A percentile compares a stretch with the other conserved stretches of the same genome.
Conservation (phyloP, 2,888 invertebrate species). For the Agriopis leucophaearia region DNA sequence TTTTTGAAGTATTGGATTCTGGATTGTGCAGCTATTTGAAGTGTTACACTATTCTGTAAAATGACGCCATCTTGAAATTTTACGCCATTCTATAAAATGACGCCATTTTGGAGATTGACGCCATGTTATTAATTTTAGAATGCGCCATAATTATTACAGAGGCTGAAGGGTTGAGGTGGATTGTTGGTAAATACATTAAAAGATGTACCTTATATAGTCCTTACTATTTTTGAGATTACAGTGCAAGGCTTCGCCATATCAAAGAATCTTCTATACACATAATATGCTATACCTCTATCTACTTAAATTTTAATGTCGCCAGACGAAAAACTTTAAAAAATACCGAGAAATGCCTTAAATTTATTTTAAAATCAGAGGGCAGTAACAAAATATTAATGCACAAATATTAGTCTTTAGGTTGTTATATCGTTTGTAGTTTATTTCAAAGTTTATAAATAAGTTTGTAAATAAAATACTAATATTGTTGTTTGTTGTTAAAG, state of each 20-base stretch:
- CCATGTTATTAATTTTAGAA: neutral
- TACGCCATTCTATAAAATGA: neutral
- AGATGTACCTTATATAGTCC: neutral
- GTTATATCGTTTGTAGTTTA: conserved; percentile 62
- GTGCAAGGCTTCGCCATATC: conserved; percentile 18
- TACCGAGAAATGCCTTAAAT: conserved; percentile 43
- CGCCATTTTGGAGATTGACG: neutral
- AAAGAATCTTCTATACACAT: conserved; percentile 8
- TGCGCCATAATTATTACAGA: conserved; percentile 7
- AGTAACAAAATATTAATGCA: conserved; percentile 44
- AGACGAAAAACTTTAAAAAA: conserved; percentile 19
- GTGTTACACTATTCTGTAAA: neutral
- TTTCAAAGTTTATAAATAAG: conserved; percentile 56
- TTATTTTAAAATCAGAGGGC: conserved; percentile 25
- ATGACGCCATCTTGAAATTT: neutral
- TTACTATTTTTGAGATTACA: conserved; percentile 7
- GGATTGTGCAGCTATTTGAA: neutral
- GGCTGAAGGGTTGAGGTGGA: conserved; percentile 5
- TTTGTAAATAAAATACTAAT: conserved; percentile 60
- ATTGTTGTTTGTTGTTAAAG: conserved; percentile 62
- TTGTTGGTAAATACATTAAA: neutral
- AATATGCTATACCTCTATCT: neutral
- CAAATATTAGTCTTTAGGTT: conserved; percentile 47
- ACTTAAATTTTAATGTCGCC: conserved; percentile 15
- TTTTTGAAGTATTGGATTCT: conserved; percentile 1